Conservation (phyloP, 37 sponge, comb jelly and placozoan genomes). For the Beroe forskalii region DNA sequence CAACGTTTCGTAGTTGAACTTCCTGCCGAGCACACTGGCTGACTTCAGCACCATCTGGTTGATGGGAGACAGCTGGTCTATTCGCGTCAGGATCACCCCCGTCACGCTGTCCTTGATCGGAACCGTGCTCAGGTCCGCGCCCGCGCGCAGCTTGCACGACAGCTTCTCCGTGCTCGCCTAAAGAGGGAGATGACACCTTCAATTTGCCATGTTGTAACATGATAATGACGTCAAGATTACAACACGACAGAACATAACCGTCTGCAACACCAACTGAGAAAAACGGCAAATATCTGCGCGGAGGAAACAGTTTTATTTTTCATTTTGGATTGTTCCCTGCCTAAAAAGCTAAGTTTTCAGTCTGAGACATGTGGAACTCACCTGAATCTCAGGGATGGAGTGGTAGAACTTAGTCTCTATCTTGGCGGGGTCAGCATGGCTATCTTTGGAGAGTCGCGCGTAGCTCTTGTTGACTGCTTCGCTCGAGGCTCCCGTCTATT, state of each 20-base stretch:
- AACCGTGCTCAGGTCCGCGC: slow-evolving; percentile 56
- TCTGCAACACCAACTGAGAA: no score
- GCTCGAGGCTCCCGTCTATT: neutral
- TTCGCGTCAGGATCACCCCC: slow-evolving; percentile 80
- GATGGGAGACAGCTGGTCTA: slow-evolving; percentile 76
- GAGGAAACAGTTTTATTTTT: no score
- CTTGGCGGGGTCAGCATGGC: neutral
- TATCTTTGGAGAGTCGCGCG: neutral
- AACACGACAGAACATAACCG: no score
- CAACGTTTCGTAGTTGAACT: slow-evolving; percentile 56
- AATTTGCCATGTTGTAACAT: no score
- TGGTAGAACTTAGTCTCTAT: slow-evolving; percentile 60
- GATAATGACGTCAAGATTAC: no score
- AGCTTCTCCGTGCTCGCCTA: slow-evolving; percentile 53
- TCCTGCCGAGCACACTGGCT: slow-evolving; percentile 78
- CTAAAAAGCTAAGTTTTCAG: no score
- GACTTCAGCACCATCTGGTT: slow-evolving; percentile 89
- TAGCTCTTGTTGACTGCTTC: neutral
- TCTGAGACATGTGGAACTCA: no score
- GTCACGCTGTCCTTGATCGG: slow-evolving; percentile 68
- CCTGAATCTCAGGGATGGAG: slow-evolving; percentile 56
- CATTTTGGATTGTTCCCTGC: no score
- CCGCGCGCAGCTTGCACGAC: slow-evolving; percentile 36
- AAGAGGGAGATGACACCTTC: neutral
- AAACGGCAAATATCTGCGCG: no score